Evolutionary conservation across 2,888 invertebrate species (phyloP), one percentile per base, ranked within the genome.

Genomic region (Exocentrus adspersus): DNA sequence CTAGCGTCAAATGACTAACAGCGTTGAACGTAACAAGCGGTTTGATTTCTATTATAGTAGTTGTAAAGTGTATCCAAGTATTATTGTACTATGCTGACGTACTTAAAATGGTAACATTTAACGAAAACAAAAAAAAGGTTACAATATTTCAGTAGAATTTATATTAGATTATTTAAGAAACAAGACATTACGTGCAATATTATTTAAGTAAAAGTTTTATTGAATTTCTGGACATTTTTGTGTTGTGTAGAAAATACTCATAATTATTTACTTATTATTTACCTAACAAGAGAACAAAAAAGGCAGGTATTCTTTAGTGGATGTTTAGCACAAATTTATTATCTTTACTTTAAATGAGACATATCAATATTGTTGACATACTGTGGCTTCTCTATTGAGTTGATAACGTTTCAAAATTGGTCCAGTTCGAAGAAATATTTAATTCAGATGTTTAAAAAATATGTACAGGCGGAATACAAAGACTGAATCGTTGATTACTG

Each of bases 141-240:
- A n/a, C n/a, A n/a, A n/a, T n/a, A n/a, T n/a, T n/a, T n/a, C n/a
- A n/a, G n/a, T n/a, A n/a, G n/a, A n/a, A n/a, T n/a, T n/a, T n/a
- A n/a, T n/a, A n/a, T n/a, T n/a, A n/a, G n/a, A n/a, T n/a, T n/a
- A n/a, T n/a, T 45, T 41, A 48, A 28, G 28, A 28, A 16, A 24
- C 48, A 28, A 28, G 28, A 48, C 28, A 51, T 51, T 51, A 32
- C 7, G 9, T 37, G 12, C 48, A 7, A 43, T 43, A 53, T n/a
- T 17, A 16, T 7, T 16, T 54, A 42, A 54, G 43, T 54, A 51
- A 51, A 24, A 17, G 54, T 54, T 54, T 54, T 54, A 24, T 54
- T 54, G 54, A 54, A 54, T 54, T 54, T 24, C 54, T 54, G 54
- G 54, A 16, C 24, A 53, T 53, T 14, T 53, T 14, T 14, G 28